Percentiles rank a stretch among this genome's conserved stretches.
Evolutionary conservation across 2,888 invertebrate species (phyloP).

Genomic region (Endomychus coccineus): DNA sequence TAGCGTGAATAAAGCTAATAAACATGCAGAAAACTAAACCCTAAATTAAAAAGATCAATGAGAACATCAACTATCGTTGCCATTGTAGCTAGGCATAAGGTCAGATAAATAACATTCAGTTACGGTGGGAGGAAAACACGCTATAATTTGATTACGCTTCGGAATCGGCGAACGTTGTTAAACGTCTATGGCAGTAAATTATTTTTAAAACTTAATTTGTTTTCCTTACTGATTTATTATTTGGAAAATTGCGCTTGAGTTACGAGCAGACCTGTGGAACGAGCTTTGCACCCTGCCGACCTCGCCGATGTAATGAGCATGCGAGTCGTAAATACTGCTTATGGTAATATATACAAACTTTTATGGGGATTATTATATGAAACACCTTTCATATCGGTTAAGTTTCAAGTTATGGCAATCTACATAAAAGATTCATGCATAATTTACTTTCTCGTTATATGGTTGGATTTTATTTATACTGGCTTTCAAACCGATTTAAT

Average conservation of each 20-base stretch:
- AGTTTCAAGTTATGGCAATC: constrained; percentile 4
- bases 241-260: constrained; percentile 18
- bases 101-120: constrained; percentile 5
- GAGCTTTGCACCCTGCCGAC: constrained; percentile 21
- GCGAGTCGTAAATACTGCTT: constrained; percentile 29
- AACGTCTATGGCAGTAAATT: constrained; percentile 18
- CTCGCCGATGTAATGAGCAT: constrained; percentile 25
- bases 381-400: constrained; percentile 23
- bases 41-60: constrained; percentile 15
- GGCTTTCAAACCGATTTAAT: too few relatives aligned
- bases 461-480: too few relatives aligned
- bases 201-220: constrained; percentile 24
- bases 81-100: constrained; percentile 1
- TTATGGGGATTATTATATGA: constrained; percentile 32
- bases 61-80: constrained; percentile 10
- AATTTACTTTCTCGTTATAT: too few relatives aligned
- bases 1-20: constrained; percentile 14
- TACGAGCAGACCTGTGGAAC: constrained; percentile 18
- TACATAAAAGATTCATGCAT: not conserved
- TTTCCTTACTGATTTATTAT: constrained; percentile 14
- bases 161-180: constrained; percentile 9
- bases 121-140: constrained; percentile 18
- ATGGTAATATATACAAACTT: constrained; percentile 32
- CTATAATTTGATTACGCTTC: constrained; percentile 18
- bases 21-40: constrained; percentile 11